These are phyloP conservation scores for Mechanitis messenoides DNA, from an alignment of 2,888 invertebrate genomes.

Conservation along the genomic window DNA sequence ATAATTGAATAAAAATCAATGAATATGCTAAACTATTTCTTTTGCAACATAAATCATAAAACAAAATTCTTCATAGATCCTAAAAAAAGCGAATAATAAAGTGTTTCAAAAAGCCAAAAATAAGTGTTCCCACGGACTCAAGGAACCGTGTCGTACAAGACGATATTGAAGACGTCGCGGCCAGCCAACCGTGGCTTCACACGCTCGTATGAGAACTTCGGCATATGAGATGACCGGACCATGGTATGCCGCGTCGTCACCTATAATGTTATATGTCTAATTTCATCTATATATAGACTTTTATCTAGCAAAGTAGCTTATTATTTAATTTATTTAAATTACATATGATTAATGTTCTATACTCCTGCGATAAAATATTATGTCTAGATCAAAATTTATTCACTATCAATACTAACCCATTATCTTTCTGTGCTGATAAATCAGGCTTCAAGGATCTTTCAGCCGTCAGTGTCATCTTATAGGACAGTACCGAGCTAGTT, in stretches of 20 bases:
- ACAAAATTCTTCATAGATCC: background rate
- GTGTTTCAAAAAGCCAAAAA: slow-evolving; percentile 29
- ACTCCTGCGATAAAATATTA: slow-evolving; percentile 2
- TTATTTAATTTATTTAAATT: background rate
- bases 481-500: slow-evolving; percentile 38
- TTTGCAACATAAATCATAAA: background rate
- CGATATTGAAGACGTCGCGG: slow-evolving; percentile 42
- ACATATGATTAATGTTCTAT: background rate
- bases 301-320: background rate
- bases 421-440: slow-evolving; percentile 29
- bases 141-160: slow-evolving; percentile 44
- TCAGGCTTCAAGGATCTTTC: slow-evolving; percentile 30
- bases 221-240: slow-evolving; percentile 42
- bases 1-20: no score
- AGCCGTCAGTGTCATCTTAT: slow-evolving; percentile 31
- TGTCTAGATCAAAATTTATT: slow-evolving; percentile 4
- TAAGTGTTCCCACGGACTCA: slow-evolving; percentile 38
- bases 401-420: slow-evolving; percentile 22
- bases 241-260: slow-evolving; percentile 20
- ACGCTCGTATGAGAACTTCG: slow-evolving; percentile 44
- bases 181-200: slow-evolving; percentile 41
- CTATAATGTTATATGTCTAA: slow-evolving; percentile 14
- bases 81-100: slow-evolving; percentile 22
- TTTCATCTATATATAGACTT: slow-evolving; percentile 3
- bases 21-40: background rate